phyloP scores from a whole-genome alignment of 2,797 vertebrate genomes.

The Anabacerthia variegaticeps region DNA sequence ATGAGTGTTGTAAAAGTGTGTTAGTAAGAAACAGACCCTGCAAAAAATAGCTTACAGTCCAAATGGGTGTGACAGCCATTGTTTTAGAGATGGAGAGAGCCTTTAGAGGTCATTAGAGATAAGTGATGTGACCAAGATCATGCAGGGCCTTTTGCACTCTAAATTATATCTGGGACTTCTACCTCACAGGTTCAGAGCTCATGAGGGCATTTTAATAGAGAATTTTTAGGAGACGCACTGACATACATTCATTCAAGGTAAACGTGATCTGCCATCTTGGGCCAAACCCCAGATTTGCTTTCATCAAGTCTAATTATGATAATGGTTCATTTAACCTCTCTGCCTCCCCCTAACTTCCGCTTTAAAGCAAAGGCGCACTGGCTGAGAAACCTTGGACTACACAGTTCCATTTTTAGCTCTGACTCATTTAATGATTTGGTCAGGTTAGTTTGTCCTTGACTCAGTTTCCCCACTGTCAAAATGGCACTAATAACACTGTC shows the following conservation, averaged over 20 bases:
- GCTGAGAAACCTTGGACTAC: constrained; percentile 61
- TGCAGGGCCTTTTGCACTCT: constrained; percentile 14
- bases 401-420: constrained; percentile 67
- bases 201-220: constrained; percentile 31
- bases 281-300: constrained; percentile 63
- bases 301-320: constrained; percentile 66
- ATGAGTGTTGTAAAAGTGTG: not conserved
- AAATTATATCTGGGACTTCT: constrained; percentile 27
- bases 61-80: not conserved
- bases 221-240: constrained; percentile 21
- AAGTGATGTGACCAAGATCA: constrained; percentile 49
- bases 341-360: constrained; percentile 54
- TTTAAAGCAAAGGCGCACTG: constrained; percentile 28
- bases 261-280: constrained; percentile 63
- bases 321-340: constrained; percentile 68
- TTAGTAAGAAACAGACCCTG: constrained; percentile 17
- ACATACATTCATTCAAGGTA: constrained; percentile 55
- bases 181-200: constrained; percentile 25
- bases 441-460: constrained; percentile 66
- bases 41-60: constrained; percentile 8
- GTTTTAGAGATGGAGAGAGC: constrained; percentile 12
- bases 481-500: constrained; percentile 48
- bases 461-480: constrained; percentile 67
- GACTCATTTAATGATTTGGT: constrained; percentile 57
- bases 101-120: constrained; percentile 40